Base-by-base conservation (phyloP, 1,140 invertebrate species). In the Heliconius hewitsoni region DNA sequence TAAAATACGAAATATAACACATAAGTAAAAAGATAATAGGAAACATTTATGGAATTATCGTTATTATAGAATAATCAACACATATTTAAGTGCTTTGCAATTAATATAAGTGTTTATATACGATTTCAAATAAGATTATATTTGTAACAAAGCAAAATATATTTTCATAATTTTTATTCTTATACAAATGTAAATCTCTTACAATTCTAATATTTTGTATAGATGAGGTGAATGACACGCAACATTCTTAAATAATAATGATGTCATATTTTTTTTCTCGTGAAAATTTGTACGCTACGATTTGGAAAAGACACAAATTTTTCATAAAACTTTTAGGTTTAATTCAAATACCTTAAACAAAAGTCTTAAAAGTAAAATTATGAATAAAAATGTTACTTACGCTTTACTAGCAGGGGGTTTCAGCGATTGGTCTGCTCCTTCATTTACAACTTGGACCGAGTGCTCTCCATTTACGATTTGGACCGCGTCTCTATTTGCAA, bases 311-410 rank as follows among this genome's bases (percentile, higher is more conserved):
- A 23, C 23, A 23, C 23, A 23, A 23, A 23, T 23, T 23, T 23
- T 23, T 23, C 23, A 23, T 23, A 23, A 23, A 23, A 23, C 23
- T 23, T 23, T 23, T 23, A 23, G 42, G 13, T 42, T 4, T 55
- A 55, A 19, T 55, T 55, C 52, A 19, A 19, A 8, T 55, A 55
- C 52, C 6, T 55, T 55, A 19, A 16, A 18, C 50, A 18, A 5
- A 19, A 55, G 19, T 19, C 1, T 55, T 55, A n/a, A 19, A 27
- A 57, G n/a, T 34, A 37, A 74, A 57, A 55, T 74, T 37, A 19
- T 11, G 1, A 73, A 52, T 34, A 55, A 23, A 6, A 8, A 70
- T 19, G 52, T 0, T 74, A 87, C 87, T 89, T 73, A 89, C 86
- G 46, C 71, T 78, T 86, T 86, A 60, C 42, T 77, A 13, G 80